Evolutionary conservation across 2,888 invertebrate species (phyloP).

Genomic region (Lasioglossum morio): DNA sequence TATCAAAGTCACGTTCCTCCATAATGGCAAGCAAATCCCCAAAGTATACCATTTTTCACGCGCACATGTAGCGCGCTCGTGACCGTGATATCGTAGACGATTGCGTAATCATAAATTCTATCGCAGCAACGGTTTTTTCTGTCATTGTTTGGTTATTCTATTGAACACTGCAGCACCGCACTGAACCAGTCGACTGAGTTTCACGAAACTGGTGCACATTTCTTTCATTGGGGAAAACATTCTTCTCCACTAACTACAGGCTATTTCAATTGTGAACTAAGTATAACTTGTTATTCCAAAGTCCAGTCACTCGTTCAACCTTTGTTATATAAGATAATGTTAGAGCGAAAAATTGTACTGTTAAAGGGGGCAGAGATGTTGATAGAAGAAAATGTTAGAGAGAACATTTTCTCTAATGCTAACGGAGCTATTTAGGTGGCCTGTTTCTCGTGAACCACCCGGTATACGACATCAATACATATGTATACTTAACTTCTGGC

Average conservation of each 20-base stretch:
- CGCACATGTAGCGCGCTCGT: not conserved
- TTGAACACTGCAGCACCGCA: not conserved
- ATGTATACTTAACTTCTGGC: not conserved
- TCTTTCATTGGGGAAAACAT: not conserved
- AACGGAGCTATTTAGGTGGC: too few relatives aligned
- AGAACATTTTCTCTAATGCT: too few relatives aligned
- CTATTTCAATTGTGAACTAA: not conserved
- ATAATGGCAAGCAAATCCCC: slow-evolving; percentile 76
- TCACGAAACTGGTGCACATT: not conserved
- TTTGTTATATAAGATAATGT: not conserved
- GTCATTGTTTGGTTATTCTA: not conserved
- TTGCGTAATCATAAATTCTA: not conserved
- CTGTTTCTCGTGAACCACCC: too few relatives aligned
- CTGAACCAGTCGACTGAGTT: not conserved
- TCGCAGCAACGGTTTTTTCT: not conserved
- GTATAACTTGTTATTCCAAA: not conserved
- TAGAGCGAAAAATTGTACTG: too few relatives aligned
- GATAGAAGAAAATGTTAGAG: too few relatives aligned
- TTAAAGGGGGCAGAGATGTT: too few relatives aligned
- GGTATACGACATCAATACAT: not conserved
- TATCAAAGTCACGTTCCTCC: slow-evolving; percentile 78
- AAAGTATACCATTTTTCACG: slow-evolving; percentile 73
- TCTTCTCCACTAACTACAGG: not conserved
- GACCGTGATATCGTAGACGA: not conserved
- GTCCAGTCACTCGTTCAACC: not conserved